Conservation (phyloP, 2,797 vertebrate species). For the Oreochromis mossambicus region DNA sequence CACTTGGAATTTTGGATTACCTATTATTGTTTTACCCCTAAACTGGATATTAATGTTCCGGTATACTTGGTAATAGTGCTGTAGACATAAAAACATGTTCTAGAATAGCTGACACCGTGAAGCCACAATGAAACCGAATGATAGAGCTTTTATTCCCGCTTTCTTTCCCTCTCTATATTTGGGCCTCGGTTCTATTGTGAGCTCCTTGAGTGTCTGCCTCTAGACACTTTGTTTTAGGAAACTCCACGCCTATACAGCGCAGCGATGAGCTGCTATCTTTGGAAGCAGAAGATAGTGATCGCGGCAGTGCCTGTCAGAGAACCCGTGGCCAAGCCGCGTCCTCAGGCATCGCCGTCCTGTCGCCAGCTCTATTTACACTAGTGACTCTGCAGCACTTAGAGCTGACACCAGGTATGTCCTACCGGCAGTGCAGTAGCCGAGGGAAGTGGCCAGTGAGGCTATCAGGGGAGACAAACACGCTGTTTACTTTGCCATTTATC, state of each 20-base stretch:
- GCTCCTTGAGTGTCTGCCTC: conserved; percentile 50
- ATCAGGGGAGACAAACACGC: conserved; percentile 70
- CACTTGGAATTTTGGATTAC: background rate
- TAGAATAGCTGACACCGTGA: background rate
- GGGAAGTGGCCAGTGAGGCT: conserved; percentile 67
- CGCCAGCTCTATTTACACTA: conserved; percentile 81
- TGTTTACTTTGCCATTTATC: conserved; percentile 79
- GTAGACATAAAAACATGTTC: background rate
- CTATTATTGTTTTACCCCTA: background rate
- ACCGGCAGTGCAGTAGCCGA: conserved; percentile 72
- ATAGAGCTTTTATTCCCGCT: background rate
- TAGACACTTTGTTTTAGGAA: conserved; percentile 67
- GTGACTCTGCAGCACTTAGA: conserved; percentile 76
- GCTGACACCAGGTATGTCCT: conserved; percentile 80
- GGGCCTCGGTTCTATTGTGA: conserved; percentile 12
- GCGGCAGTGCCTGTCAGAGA: conserved; percentile 53
- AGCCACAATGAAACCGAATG: background rate
- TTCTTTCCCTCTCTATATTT: conserved; percentile 35
- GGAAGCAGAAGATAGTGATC: conserved; percentile 77
- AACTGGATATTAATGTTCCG: background rate
- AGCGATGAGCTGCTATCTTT: conserved; percentile 69
- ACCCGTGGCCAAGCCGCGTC: conserved; percentile 60
- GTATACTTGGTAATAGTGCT: background rate
- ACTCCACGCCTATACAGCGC: conserved; percentile 42
- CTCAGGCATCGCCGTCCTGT: conserved; percentile 80